Evolutionary conservation across 2,113 vertebrate genomes (phyloP).

Genomic region (Orthochromis malagaraziensis): DNA sequence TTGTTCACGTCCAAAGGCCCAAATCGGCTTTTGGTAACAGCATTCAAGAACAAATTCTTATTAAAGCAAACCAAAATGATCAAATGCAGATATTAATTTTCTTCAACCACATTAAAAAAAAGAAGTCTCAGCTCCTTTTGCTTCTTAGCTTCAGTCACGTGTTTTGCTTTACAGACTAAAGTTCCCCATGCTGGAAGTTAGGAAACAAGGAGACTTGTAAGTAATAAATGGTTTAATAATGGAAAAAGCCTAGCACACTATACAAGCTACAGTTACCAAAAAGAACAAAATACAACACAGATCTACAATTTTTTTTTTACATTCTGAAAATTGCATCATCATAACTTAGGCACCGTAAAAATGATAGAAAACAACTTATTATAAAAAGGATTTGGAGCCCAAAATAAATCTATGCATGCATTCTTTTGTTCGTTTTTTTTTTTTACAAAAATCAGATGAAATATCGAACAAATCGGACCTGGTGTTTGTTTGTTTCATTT

Average conservation of each 20-base stretch:
- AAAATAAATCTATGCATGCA: slow-evolving; percentile 35
- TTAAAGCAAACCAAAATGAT: not conserved
- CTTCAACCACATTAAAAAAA: not conserved
- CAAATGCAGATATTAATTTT: not conserved
- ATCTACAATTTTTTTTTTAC: slow-evolving; percentile 54
- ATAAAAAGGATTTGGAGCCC: slow-evolving; percentile 23
- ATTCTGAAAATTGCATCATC: slow-evolving; percentile 55
- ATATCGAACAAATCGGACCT: not conserved
- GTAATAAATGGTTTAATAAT: slow-evolving; percentile 64
- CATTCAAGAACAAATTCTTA: not conserved
- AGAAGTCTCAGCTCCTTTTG: not conserved
- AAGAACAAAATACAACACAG: slow-evolving; percentile 43
- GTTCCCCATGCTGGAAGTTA: not conserved
- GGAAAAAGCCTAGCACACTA: slow-evolving; percentile 48
- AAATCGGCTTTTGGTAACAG: not conserved
- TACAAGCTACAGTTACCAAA: slow-evolving; percentile 60
- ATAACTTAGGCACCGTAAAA: slow-evolving; percentile 66
- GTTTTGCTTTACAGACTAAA: not conserved
- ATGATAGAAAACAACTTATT: slow-evolving; percentile 42
- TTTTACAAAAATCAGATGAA: not conserved
- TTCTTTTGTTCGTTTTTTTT: not conserved
- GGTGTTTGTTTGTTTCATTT: not conserved
- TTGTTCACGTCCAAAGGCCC: not conserved
- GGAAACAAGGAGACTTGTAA: not conserved
- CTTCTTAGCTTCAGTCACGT: not conserved